Evolutionary conservation across 2,113 vertebrate genomes (phyloP), one percentile per base, ranked within the genome.

Genomic region (Rhinoderma darwinii): DNA sequence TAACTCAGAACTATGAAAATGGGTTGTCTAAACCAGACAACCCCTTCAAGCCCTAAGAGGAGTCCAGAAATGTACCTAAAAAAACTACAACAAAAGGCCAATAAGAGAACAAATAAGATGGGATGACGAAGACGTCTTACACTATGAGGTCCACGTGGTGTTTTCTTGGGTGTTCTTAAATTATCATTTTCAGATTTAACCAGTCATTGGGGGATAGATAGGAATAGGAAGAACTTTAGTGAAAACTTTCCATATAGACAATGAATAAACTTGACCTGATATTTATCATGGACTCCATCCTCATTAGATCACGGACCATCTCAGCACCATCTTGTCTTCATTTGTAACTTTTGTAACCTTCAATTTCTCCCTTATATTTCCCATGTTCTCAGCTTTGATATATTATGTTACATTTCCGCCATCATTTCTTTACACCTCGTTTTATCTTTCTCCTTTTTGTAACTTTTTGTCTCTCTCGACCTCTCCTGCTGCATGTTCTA

Each of bases 401-500:
- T 3, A 7, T 66, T 66, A 32, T 14, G 25, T 51, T 2, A n/a
- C 25, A 27, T 83, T 10, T 63, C 39, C 51, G 15, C 32, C 32
- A 44, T 10, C 10, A n/a, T 63, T 74, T 10, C 66, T 73, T 25
- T 27, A 70, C 17, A 68, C 32, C 27, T 73, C 20, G 4, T 37
- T 8, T 18, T 68, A 39, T 41, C 37, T 44, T 3, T 41, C 35
- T 63, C 35, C 56, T 66, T n/a, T 44, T 50, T 32, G 59, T 39
- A 78, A 78, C 75, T 51, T 78, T 78, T 78, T 22, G 43, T 7
- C 3, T 27, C 25, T 70, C 72, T 66, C 22, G 20, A 77, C 70
- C 41, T 47, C 72, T 44, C 32, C 47, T 5, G 22, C 63, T 25
- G 41, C 4, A 9, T 44, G 22, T 63, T 72, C 39, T 27, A 56